These are phyloP conservation scores for Metridium senile DNA, from an alignment of 92 coral and sea anemone genomes.

Conservation along the genomic window DNA sequence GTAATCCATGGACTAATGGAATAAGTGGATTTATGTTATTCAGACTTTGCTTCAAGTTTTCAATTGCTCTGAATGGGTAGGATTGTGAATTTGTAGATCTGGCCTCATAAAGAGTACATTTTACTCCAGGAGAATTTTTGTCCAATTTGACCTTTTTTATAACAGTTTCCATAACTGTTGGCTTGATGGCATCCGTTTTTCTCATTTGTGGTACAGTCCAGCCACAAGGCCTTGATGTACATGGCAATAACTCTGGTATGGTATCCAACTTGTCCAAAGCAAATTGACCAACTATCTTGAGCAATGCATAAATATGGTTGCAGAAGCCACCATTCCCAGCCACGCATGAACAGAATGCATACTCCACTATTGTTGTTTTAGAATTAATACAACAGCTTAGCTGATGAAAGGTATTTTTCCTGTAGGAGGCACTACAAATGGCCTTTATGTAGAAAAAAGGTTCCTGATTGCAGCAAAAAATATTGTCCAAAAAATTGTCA, in stretches of 20 bases:
- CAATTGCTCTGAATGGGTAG: constrained; percentile 3
- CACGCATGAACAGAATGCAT: constrained; percentile 57
- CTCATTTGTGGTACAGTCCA: constrained; percentile 61
- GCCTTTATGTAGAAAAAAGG: constrained; percentile 32
- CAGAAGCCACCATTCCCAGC: constrained; percentile 64
- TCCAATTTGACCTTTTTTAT: constrained; percentile 41
- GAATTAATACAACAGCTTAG: constrained; percentile 48
- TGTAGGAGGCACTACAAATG: constrained; percentile 64
- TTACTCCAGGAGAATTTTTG: constrained; percentile 28
- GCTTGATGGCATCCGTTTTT: constrained; percentile 45
- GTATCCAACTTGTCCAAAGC: constrained; percentile 40
- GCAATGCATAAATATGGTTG: constrained; percentile 60
- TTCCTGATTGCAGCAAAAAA: constrained; percentile 17
- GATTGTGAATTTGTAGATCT: not conserved
- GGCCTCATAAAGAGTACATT: constrained; percentile 33
- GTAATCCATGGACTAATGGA: not conserved
- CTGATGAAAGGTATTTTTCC: constrained; percentile 34
- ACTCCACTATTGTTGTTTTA: constrained; percentile 25
- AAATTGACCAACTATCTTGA: constrained; percentile 60
- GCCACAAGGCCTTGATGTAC: constrained; percentile 66
- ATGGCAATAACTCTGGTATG: constrained; percentile 53
- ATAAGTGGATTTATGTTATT: not conserved
- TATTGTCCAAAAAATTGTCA: constrained; percentile 57
- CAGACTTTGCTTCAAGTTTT: not conserved
- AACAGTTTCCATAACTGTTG: constrained; percentile 55